These are phyloP conservation scores for Porites divaricata DNA, from an alignment of 92 coral and sea anemone genomes.

Conservation along the genomic window DNA sequence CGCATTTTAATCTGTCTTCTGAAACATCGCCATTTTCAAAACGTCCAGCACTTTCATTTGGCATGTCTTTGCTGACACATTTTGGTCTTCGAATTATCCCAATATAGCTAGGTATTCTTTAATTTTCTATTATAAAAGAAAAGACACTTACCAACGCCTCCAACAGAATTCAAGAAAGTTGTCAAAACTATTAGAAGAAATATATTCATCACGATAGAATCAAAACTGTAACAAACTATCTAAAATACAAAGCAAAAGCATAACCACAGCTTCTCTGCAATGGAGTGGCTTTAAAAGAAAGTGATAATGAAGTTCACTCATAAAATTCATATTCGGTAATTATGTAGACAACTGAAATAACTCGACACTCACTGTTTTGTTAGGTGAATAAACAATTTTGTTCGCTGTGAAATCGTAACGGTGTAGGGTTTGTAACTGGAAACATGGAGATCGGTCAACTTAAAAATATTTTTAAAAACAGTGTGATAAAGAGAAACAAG, in stretches of 20 bases:
- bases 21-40: too few species aligned
- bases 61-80: too few species aligned
- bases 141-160: slow-evolving; percentile 13
- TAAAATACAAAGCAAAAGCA: slow-evolving; percentile 23
- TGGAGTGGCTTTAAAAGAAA: neutral
- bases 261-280: slow-evolving; percentile 8
- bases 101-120: too few species aligned
- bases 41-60: too few species aligned
- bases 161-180: neutral
- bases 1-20: too few species aligned
- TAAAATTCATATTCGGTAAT: slow-evolving; percentile 1
- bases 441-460: neutral
- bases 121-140: neutral
- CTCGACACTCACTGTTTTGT: neutral
- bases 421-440: neutral
- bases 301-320: neutral
- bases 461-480: neutral
- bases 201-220: neutral
- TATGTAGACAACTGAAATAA: slow-evolving; percentile 21
- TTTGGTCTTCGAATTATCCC: too few species aligned
- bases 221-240: neutral
- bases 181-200: slow-evolving; percentile 15
- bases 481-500: too few species aligned
- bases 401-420: neutral
- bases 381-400: slow-evolving; percentile 24